Base-by-base conservation (phyloP, 2,797 vertebrate genomes). In the Rhynchotus rufescens region DNA sequence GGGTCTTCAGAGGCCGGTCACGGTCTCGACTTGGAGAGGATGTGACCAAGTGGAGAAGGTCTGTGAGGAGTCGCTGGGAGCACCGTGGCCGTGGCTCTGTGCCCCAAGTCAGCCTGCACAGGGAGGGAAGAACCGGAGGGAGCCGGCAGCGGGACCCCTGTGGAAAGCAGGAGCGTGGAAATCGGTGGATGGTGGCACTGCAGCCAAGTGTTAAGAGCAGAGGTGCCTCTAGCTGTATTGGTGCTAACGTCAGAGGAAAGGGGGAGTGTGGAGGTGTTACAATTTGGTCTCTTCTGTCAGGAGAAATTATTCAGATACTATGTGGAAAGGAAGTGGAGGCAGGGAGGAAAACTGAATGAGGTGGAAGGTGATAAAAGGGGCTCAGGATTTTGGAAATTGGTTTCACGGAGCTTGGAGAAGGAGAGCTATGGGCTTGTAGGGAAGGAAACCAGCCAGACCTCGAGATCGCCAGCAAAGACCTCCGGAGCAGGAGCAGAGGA, bases 211-310 rank as follows among this genome's bases (percentile, higher is more conserved):
- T 87, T 87, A 20, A 42, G 62, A 65, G 73, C 68, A 21, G 25
- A 59, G 19, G n/a, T 28, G 12, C 0, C 0, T 4, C 7, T 26
- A 16, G 15, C 19, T 64, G 0, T 72, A 19, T 16, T 19, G 54
- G 42, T 59, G 17, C 9, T 85, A 32, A 16, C 38, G 5, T 80
- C 2, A 14, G 0, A 56, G 66, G 54, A 13, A 75, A 73, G 72
- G 30, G 8, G 57, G 76, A 84, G 73, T 15, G 32, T 59, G 6
- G 34, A 45, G n/a, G 5, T 54, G 19, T 47, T 49, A 20, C 11
- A 7, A 57, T 85, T 49, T 65, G 36, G 2, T 74, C 30, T 61
- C 83, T 91, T 56, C 36, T 85, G 0, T 62, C 4, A 14, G 25
- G 78, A 75, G 10, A 62, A 44, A 34, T 83, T 61, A 47, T 64